Percentiles rank a stretch among this genome's conserved stretches.
Evolutionary conservation across 2,113 vertebrate species (phyloP).

Genomic region (Leiothrix lutea): DNA sequence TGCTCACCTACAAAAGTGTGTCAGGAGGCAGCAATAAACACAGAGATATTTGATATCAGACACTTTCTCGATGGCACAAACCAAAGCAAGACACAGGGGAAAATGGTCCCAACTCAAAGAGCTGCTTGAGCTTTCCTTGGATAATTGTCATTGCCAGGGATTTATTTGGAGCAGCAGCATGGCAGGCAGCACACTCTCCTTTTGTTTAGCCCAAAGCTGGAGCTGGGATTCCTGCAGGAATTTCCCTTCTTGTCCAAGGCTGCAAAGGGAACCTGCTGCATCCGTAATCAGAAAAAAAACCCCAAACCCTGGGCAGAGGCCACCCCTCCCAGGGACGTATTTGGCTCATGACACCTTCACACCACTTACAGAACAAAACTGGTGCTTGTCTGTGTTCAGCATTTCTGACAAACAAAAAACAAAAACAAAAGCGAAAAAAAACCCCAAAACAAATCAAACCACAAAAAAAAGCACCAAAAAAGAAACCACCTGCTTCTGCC

Average conservation of each 20-base stretch:
- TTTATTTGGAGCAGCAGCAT: background rate
- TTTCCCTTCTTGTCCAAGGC: background rate
- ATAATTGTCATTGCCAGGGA: fast-evolving
- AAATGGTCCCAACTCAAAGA: background rate
- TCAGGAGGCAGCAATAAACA: background rate
- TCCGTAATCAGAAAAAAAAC: background rate
- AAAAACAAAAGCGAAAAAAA: no score
- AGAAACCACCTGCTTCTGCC: background rate
- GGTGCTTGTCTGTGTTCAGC: background rate
- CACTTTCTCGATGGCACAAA: background rate
- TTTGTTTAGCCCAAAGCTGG: background rate
- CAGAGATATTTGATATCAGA: background rate
- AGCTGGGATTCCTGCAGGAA: background rate
- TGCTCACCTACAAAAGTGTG: background rate
- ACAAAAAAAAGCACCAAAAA: no score
- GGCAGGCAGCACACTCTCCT: background rate
- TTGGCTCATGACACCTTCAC: background rate
- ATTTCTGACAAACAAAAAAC: background rate
- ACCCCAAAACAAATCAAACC: no score
- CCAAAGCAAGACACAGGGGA: background rate
- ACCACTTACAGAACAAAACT: background rate
- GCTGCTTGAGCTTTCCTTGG: background rate
- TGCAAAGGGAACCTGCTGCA: background rate
- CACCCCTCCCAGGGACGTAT: background rate
- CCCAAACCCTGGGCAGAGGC: background rate